Percentiles rank a stretch among this genome's conserved stretches.
Conservation (phyloP, 2,888 invertebrate genomes). For the Iphiclides podalirius region DNA sequence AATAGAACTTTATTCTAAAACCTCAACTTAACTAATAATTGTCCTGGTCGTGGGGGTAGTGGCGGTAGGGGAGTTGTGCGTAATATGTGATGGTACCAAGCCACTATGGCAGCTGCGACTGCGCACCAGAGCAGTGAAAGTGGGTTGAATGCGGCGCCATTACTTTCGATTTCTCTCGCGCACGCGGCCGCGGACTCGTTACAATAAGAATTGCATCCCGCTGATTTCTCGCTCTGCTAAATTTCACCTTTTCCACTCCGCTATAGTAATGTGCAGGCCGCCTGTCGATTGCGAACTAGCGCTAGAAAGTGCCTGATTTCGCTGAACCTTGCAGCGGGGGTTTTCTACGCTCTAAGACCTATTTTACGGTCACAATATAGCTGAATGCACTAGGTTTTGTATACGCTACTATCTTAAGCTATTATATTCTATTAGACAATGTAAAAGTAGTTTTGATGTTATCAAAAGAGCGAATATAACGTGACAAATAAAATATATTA, state of each 20-base stretch:
- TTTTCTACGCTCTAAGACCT: constrained; percentile 2
- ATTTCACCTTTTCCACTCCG: constrained; percentile 76
- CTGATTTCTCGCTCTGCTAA: constrained; percentile 77
- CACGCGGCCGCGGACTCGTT: constrained; percentile 70
- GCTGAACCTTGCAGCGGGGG: constrained; percentile 23
- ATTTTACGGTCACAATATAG: constrained; percentile 13
- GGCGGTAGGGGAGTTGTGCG: constrained; percentile 20
- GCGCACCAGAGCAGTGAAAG: constrained; percentile 71
- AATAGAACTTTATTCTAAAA: too few species aligned
- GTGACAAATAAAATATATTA: too few species aligned
- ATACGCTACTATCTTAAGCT: neutral
- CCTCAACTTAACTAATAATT: too few species aligned
- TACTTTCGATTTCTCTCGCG: constrained; percentile 78
- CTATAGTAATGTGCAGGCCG: constrained; percentile 58
- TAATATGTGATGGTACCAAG: constrained; percentile 18
- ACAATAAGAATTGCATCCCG: constrained; percentile 79
- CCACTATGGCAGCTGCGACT: constrained; percentile 32
- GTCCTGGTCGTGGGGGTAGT: constrained; percentile 1
- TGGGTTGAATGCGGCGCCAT: constrained; percentile 77
- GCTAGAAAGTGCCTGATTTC: constrained; percentile 59
- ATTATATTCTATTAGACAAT: neutral
- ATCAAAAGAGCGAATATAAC: too few species aligned
- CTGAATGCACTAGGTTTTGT: neutral
- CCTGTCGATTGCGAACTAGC: constrained; percentile 39
- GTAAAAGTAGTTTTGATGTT: too few species aligned